These are phyloP conservation scores for Antitype chi DNA, from an alignment of 2,888 invertebrate species.

Conservation along the genomic window DNA sequence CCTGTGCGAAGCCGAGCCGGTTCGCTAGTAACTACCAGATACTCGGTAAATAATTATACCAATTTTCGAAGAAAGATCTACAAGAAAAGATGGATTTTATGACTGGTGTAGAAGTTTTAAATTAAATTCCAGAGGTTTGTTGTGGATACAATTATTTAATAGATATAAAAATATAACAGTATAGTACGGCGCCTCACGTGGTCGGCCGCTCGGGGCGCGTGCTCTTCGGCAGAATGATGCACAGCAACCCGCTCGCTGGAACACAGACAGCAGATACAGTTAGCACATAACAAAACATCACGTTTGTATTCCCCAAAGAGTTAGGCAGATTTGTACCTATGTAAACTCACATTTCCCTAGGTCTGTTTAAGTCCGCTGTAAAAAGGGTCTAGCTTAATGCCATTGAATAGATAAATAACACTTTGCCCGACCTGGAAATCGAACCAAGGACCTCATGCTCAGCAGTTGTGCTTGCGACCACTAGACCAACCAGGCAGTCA, in stretches of 20 bases:
- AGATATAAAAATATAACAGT: constrained; percentile 81
- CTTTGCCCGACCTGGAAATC: too few relatives aligned
- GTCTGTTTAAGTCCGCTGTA: too few relatives aligned
- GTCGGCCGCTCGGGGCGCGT: constrained; percentile 85
- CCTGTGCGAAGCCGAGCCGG: too few relatives aligned
- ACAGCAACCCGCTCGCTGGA: constrained; percentile 90
- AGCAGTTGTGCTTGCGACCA: too few relatives aligned
- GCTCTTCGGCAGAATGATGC: constrained; percentile 89
- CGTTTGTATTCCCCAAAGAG: accelerated
- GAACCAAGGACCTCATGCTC: too few relatives aligned
- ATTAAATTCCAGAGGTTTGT: constrained; percentile 39
- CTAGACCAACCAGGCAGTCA: background rate
- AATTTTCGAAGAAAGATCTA: background rate
- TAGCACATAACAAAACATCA: background rate
- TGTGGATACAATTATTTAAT: constrained; percentile 77
- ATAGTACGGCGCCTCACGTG: constrained; percentile 65
- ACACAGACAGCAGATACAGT: constrained; percentile 63
- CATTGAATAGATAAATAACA: too few relatives aligned
- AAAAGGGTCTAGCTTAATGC: too few relatives aligned
- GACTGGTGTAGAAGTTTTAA: background rate
- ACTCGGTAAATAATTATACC: background rate
- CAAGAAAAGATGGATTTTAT: background rate
- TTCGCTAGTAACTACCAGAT: background rate
- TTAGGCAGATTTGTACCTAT: background rate
- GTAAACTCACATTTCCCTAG: background rate